These are phyloP conservation scores for Dasypus novemcinctus DNA, from an alignment of 2,113 vertebrate species.

Conservation along the genomic window DNA sequence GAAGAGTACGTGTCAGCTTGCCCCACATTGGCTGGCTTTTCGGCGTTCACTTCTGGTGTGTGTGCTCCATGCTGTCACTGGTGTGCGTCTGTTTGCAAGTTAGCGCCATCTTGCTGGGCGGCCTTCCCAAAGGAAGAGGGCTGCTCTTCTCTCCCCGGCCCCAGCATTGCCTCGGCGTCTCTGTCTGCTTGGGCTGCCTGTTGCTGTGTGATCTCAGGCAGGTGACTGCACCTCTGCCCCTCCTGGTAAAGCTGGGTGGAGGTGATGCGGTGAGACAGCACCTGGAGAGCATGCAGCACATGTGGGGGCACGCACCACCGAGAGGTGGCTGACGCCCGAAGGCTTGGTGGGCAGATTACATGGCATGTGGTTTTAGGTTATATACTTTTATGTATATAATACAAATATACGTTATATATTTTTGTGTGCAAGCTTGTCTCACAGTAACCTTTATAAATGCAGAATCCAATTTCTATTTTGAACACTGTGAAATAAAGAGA, in stretches of 20 bases:
- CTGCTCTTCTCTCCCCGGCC: not conserved
- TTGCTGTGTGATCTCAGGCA: not conserved
- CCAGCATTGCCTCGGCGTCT: not conserved
- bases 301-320: not conserved
- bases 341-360: not conserved
- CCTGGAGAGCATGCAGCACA: too few species aligned
- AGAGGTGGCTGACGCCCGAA: rapidly evolving
- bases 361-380: not conserved
- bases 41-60: too few species aligned
- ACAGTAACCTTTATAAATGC: not conserved
- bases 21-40: too few species aligned
- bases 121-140: not conserved
- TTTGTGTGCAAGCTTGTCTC: not conserved
- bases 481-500: not conserved
- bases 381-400: not conserved
- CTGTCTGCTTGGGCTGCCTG: not conserved
- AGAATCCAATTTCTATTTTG: not conserved
- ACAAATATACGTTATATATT: not conserved
- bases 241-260: too few species aligned
- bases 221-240: not conserved
- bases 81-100: not conserved
- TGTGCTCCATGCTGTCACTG: not conserved
- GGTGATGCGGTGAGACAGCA: too few species aligned
- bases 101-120: rapidly evolving
- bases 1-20: rapidly evolving